Evolutionary conservation across 2,113 vertebrate genomes (phyloP).

Genomic region (Lethenteron reissneri): DNA sequence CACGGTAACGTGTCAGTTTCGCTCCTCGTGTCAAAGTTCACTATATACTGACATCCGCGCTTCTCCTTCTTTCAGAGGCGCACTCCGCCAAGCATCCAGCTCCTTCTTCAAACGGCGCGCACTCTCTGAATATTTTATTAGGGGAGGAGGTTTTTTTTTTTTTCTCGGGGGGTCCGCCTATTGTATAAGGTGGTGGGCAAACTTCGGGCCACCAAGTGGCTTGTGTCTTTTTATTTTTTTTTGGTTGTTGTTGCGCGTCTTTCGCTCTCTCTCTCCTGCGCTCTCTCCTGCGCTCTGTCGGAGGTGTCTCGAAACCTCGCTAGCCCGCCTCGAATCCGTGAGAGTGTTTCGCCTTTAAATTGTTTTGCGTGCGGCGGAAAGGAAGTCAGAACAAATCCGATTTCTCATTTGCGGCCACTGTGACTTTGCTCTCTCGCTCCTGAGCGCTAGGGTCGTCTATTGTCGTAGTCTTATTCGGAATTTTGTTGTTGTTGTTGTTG

Average conservation of each 20-base stretch:
- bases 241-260: constrained; percentile 7
- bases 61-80: constrained; percentile 3
- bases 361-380: no score
- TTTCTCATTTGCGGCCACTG: constrained; percentile 13
- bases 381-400: no score
- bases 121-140: constrained; percentile 6
- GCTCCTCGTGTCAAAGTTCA: constrained; percentile 99
- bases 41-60: constrained; percentile 99
- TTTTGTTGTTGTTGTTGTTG: no score
- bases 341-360: no score
- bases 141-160: background rate
- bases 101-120: constrained; percentile 6
- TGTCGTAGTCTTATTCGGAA: no score
- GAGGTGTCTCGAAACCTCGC: constrained; percentile 1
- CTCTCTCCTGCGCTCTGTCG: background rate
- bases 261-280: constrained; percentile 13
- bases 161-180: background rate
- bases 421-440: no score
- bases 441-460: no score
- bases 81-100: background rate
- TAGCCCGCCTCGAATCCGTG: background rate
- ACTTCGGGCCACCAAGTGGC: no score
- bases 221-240: background rate
- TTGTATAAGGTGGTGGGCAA: background rate
- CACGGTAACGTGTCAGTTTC: constrained; percentile 99